phyloP scores from a whole-genome alignment of 2,888 invertebrate species.

The Folsomia candida region DNA sequence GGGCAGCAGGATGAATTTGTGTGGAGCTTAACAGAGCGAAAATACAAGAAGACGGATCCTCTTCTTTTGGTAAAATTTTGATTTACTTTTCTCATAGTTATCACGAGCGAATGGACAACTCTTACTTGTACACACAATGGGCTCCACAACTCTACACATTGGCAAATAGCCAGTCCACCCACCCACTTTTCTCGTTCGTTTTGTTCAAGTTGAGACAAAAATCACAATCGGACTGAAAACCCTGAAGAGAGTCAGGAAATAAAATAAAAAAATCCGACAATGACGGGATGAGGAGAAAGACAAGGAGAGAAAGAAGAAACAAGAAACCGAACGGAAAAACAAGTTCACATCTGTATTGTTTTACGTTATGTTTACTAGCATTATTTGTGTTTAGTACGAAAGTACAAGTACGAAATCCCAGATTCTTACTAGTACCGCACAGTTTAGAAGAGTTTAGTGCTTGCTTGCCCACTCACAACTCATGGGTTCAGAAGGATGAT shows the following conservation, averaged over 20 bases:
- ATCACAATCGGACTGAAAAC: constrained; percentile 11
- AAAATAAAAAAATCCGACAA: background rate
- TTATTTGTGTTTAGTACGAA: background rate
- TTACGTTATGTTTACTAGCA: background rate
- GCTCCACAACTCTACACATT: background rate
- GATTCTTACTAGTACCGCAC: no score
- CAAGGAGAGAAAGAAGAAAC: no score
- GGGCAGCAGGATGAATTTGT: background rate
- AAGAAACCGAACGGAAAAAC: no score
- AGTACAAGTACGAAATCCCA: no score
- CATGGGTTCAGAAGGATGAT: no score
- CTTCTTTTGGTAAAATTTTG: constrained; percentile 9
- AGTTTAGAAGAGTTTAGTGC: no score
- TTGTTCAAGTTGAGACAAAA: constrained; percentile 1
- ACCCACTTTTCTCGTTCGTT: background rate
- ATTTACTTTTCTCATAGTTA: constrained; percentile 9
- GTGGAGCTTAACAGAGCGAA: background rate
- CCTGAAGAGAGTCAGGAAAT: background rate
- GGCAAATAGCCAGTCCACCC: constrained; percentile 14
- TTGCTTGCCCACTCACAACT: no score
- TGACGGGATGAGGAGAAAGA: background rate
- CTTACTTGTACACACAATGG: constrained; percentile 9
- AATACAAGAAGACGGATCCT: background rate
- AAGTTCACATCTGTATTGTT: no score
- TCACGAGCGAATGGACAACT: constrained; percentile 15